Conservation (phyloP, 2,888 invertebrate genomes). For the Orthosia gothica region DNA sequence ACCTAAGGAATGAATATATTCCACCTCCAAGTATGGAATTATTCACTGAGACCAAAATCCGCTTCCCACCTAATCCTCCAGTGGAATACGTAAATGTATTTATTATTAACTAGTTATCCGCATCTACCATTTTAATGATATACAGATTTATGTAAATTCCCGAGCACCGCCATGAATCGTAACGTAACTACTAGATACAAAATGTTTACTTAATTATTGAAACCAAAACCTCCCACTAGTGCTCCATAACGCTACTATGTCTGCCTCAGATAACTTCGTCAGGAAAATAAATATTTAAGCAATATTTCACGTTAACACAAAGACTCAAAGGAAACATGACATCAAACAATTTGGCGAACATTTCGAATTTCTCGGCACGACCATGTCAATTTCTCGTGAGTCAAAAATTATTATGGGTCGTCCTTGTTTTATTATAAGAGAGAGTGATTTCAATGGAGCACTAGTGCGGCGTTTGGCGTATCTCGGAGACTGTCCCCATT, state of each 20-base stretch:
- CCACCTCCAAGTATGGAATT: slow-evolving; percentile 45
- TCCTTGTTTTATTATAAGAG: slow-evolving; percentile 50
- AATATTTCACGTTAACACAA: slow-evolving; percentile 43
- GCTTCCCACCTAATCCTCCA: slow-evolving; percentile 51
- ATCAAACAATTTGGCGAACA: slow-evolving; percentile 37
- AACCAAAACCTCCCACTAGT: slow-evolving; percentile 29
- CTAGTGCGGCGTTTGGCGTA: slow-evolving; percentile 37
- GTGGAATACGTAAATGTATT: slow-evolving; percentile 64
- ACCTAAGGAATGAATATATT: slow-evolving; percentile 33
- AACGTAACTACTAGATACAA: slow-evolving; percentile 57
- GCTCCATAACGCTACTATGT: slow-evolving; percentile 19
- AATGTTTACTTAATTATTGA: slow-evolving; percentile 63
- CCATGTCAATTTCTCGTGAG: slow-evolving; percentile 41
- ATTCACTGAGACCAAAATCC: slow-evolving; percentile 55
- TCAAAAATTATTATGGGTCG: slow-evolving; percentile 50
- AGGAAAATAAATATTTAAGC: slow-evolving; percentile 54
- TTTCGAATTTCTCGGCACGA: slow-evolving; percentile 28
- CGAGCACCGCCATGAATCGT: slow-evolving; percentile 61
- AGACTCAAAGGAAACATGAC: slow-evolving; percentile 50
- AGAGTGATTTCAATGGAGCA: slow-evolving; percentile 60
- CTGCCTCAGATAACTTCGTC: slow-evolving; percentile 16
- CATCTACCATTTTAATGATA: slow-evolving; percentile 63
- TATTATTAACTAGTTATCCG: slow-evolving; percentile 65
- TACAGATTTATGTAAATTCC: slow-evolving; percentile 68
- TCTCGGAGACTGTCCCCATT: slow-evolving; percentile 71